A percentile compares a stretch with the other conserved stretches of the same genome.
Evolutionary conservation across 2,797 vertebrate species (phyloP).

Genomic region (Tenualosa thibaudeaui): DNA sequence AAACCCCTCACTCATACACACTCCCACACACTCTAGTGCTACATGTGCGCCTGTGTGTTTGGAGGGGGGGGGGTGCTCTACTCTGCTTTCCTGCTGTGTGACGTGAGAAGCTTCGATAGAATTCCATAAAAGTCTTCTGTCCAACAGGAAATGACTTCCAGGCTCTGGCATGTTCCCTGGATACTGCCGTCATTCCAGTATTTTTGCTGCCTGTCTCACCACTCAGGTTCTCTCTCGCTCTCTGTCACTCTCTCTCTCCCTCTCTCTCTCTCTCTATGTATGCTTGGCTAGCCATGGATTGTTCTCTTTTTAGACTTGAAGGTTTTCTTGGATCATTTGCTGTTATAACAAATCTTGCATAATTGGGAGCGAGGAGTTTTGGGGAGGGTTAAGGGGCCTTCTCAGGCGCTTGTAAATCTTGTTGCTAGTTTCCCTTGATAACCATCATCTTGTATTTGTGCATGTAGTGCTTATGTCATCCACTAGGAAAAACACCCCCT

Average conservation of each 20-base stretch:
- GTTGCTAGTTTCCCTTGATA: not conserved
- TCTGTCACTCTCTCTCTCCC: not conserved
- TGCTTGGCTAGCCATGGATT: slow-evolving; percentile 34
- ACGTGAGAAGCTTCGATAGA: slow-evolving; percentile 64
- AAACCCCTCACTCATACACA: not conserved
- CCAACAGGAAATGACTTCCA: slow-evolving; percentile 81
- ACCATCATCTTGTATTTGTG: not conserved
- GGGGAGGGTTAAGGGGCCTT: not conserved
- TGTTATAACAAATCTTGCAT: slow-evolving; percentile 14
- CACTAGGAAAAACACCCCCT: not conserved
- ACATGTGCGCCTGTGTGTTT: not conserved
- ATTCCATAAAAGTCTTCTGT: slow-evolving; percentile 81
- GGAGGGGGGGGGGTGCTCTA: slow-evolving; percentile 23
- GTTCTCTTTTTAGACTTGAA: slow-evolving; percentile 52
- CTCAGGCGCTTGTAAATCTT: not conserved
- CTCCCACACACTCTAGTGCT: not conserved
- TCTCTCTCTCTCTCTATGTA: not conserved
- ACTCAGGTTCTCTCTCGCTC: slow-evolving; percentile 24
- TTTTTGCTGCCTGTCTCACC: slow-evolving; percentile 61
- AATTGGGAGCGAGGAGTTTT: not conserved
- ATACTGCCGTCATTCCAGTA: slow-evolving; percentile 71
- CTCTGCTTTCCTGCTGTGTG: slow-evolving; percentile 45
- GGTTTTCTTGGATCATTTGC: slow-evolving; percentile 14
- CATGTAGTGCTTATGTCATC: not conserved
- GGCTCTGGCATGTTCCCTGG: slow-evolving; percentile 76